Evolutionary conservation across 2,797 vertebrate species (phyloP), one percentile per base, ranked within the genome.

Genomic region (Micromesistius poutassou): DNA sequence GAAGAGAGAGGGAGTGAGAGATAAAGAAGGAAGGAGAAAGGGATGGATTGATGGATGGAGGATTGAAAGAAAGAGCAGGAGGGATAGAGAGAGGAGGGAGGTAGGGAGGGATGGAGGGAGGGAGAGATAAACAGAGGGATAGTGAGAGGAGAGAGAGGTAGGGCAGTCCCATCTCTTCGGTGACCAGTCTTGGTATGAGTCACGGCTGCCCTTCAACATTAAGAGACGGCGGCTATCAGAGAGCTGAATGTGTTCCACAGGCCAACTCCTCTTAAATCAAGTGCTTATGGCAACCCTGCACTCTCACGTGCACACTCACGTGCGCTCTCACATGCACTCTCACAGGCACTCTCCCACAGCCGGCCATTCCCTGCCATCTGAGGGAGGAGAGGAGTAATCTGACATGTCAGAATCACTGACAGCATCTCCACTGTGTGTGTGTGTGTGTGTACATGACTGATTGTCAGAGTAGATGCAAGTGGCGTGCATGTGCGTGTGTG

Each of bases 131-230:
- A 55, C 14, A 55, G 50, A 55, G 50, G 16, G 50, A 55, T 16
- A 55, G 50, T 4, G 50, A 55, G 50, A 55, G 50, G n/a, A 55
- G 50, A 55, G 50, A 55, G 42, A 46, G 12, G 42, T 4, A 19
- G 50, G 50, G 50, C 5, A 5, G 5, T 22, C 50, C 50, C 19
- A 19, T 55, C 19, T 55, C 50, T 3, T 46, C 42, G 13, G 42
- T 74, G 86, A 89, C 85, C 85, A 83, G 83, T 81, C 83, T 85
- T 75, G 75, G 83, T 84, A 86, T 85, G 88, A 89, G 81, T 91
- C 84, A 85, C 81, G 77, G 82, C 76, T 73, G 83, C 84, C 81
- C 74, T 25, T 50, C 72, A 83, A 90, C 85, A 85, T 84, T 85
- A 75, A 82, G 74, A 80, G 81, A 76, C 79, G 73, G 73, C 13